These are phyloP conservation scores for Embidobia sp. DNA, from an alignment of 2,888 invertebrate species.

Conservation along the genomic window DNA sequence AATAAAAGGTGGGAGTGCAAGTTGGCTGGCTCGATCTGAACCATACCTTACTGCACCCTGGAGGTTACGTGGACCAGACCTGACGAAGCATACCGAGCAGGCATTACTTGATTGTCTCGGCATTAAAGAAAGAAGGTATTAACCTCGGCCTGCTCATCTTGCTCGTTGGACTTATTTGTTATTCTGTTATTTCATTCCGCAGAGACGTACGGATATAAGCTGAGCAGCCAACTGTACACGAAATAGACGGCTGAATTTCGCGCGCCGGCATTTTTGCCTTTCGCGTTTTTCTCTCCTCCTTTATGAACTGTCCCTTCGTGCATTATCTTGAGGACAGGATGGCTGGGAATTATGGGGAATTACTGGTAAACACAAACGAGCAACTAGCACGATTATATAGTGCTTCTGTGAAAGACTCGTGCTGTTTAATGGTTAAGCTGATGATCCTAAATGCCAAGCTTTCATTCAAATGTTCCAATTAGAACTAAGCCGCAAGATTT, in stretches of 20 bases:
- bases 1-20: conserved; percentile 57
- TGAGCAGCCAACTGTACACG: too few relatives aligned
- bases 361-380: conserved; percentile 70
- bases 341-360: conserved; percentile 72
- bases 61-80: conserved; percentile 72
- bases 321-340: conserved; percentile 66
- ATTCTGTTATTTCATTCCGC: conserved; percentile 52
- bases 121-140: conserved; percentile 63
- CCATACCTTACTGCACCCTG: conserved; percentile 76
- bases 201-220: too few relatives aligned
- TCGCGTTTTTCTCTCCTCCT: conserved; percentile 40
- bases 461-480: conserved; percentile 64
- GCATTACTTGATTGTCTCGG: conserved; percentile 80
- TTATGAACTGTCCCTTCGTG: conserved; percentile 55
- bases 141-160: conserved; percentile 44
- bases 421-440: conserved; percentile 60
- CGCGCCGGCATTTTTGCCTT: too few relatives aligned
- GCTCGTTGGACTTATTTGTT: conserved; percentile 57
- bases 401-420: conserved; percentile 61
- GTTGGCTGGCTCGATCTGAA: conserved; percentile 55
- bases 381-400: conserved; percentile 60
- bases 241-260: too few relatives aligned
- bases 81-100: conserved; percentile 79
- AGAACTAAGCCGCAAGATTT: conserved; percentile 50
- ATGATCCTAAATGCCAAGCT: conserved; percentile 63